These are phyloP conservation scores for Drosophila bocqueti DNA, from an alignment of 1,140 invertebrate species.

Conservation along the genomic window DNA sequence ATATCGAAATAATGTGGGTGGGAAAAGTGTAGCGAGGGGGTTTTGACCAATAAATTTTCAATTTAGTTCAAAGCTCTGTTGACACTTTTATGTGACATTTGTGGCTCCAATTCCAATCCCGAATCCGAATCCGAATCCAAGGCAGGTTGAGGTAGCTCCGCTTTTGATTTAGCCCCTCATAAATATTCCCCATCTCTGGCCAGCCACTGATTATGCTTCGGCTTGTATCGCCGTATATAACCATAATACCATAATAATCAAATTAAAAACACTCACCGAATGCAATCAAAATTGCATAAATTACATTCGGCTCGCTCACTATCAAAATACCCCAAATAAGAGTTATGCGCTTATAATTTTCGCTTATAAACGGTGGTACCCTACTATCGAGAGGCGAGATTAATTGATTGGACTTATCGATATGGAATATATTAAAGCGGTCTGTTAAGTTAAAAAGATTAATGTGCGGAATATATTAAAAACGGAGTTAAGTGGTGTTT, in stretches of 20 bases:
- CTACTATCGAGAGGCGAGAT: slow-evolving; percentile 9
- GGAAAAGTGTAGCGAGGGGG: slow-evolving; percentile 6
- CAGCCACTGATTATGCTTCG: slow-evolving; percentile 56
- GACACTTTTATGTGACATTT: slow-evolving; percentile 72
- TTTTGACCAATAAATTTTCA: slow-evolving; percentile 54
- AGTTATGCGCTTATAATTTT: slow-evolving; percentile 72
- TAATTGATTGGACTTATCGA: background rate
- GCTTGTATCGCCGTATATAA: slow-evolving; percentile 58
- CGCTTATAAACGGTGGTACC: slow-evolving; percentile 35
- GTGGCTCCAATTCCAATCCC: slow-evolving; percentile 26
- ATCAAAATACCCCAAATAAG: slow-evolving; percentile 50
- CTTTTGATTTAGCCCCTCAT: slow-evolving; percentile 45
- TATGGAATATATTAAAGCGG: background rate
- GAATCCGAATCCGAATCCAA: background rate
- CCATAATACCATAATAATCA: slow-evolving; percentile 77
- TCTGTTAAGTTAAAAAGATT: background rate
- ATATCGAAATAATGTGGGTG: slow-evolving; percentile 40
- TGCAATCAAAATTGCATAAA: slow-evolving; percentile 81
- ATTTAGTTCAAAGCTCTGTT: slow-evolving; percentile 44
- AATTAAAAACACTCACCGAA: slow-evolving; percentile 80
- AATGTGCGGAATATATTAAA: background rate
- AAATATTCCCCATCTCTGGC: slow-evolving; percentile 54
- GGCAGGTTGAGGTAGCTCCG: slow-evolving; percentile 40
- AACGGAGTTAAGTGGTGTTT: slow-evolving; percentile 3
- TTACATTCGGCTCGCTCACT: slow-evolving; percentile 55